phyloP scores from a whole-genome alignment of 2,888 invertebrate species.

The Phaedon cochleariae region DNA sequence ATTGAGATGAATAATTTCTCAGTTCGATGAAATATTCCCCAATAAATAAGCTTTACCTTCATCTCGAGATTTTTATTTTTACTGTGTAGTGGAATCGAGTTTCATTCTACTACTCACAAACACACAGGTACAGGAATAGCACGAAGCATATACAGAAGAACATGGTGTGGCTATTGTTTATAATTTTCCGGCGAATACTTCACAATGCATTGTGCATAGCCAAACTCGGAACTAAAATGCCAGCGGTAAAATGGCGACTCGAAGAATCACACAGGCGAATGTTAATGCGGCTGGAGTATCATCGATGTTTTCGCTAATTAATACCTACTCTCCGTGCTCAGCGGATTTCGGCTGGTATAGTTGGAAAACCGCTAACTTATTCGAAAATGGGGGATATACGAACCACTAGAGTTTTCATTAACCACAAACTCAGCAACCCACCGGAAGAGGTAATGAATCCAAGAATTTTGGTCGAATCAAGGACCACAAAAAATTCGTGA shows the following conservation, averaged over 20 bases:
- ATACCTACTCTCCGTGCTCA: not conserved
- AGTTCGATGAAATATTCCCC: too few relatives aligned
- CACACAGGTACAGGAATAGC: too few relatives aligned
- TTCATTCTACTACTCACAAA: too few relatives aligned
- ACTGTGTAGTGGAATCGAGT: too few relatives aligned
- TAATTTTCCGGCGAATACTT: not conserved
- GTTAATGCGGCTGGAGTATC: not conserved
- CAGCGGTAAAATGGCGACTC: not conserved
- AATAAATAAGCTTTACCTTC: too few relatives aligned
- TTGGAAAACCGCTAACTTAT: not conserved
- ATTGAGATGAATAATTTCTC: too few relatives aligned
- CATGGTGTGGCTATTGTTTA: too few relatives aligned
- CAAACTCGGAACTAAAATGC: not conserved
- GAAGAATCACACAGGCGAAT: not conserved
- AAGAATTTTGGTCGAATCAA: not conserved
- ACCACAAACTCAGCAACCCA: not conserved
- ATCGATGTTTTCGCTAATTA: slow-evolving; percentile 12
- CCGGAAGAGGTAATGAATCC: not conserved
- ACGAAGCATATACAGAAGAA: too few relatives aligned
- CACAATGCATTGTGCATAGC: not conserved
- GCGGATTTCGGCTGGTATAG: not conserved
- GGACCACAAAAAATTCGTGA: not conserved
- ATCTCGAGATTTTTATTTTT: too few relatives aligned
- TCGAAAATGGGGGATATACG: not conserved
- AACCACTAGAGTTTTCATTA: not conserved